Base-by-base conservation (phyloP, 2,113 vertebrate genomes). In the Nibea albiflora region DNA sequence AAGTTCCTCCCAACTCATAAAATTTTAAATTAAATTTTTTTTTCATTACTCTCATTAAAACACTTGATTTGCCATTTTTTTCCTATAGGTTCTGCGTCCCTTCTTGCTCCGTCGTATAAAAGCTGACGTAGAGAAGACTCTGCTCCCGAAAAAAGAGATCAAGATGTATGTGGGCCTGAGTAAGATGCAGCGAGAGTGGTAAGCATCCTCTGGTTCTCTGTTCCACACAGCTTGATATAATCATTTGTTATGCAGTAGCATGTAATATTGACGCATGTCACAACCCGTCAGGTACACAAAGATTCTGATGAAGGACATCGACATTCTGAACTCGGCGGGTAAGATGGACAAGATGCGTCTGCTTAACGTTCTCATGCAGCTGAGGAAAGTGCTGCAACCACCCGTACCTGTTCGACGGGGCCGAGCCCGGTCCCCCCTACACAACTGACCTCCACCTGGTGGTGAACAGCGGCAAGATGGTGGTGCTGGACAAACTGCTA, bases 111-210 rank as follows among this genome's bases (percentile, higher is more conserved):
- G 98, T 78, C 96, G 98, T 94, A 99, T 99, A 83, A 99, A 99
- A 92, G 97, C 98, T 16, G 98, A 99, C 15, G 98, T 99, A 72
- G 98, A 99, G 85, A 99, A 99, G 76, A 98, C 97, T 85, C 94
- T 99, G 74, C 96, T 98, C 20, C 98, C 98, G 0, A 99, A 99
- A 87, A 99, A 98, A 87, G 98, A 99, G 93, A 95, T 99, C 24
- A 99, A 99, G 95, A 98, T 99, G 85, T 99, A 99, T 7, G 96
- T 99, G 50, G 98, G 98, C 52, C 96, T 99, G 70, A 99, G 98
- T 93, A 99, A 99, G 94, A 99, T 99, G 98, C 98, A 99, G 31
- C 95, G 98, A 88, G 98, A 99, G 93, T 99, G 98, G 98, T 99
- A 90, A 90, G 95, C 85, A 46, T 67, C 56, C 26, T 5, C 0